These are phyloP conservation scores for Thymelicus acteon DNA, from an alignment of 2,888 invertebrate species.

Conservation along the genomic window DNA sequence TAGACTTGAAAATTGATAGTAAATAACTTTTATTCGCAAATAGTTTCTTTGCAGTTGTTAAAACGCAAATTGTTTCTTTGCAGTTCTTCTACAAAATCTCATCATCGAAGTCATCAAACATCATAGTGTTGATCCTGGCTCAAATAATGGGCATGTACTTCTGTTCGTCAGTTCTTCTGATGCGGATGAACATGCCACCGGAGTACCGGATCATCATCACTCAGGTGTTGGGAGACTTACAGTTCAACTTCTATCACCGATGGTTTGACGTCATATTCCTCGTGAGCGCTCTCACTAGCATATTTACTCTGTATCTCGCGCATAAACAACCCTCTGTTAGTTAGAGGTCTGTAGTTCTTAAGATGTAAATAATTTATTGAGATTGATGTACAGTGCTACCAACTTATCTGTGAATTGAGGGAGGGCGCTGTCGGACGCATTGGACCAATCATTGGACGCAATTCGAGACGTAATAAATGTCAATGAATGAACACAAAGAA, in stretches of 20 bases:
- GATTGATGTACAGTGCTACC: too few relatives aligned
- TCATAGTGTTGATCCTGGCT: slow-evolving; percentile 97
- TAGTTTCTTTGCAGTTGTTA: slow-evolving; percentile 88
- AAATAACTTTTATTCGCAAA: too few relatives aligned
- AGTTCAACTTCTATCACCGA: slow-evolving; percentile 99
- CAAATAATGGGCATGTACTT: slow-evolving; percentile 99
- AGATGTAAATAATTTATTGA: too few relatives aligned
- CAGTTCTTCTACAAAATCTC: slow-evolving; percentile 99
- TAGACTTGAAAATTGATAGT: too few relatives aligned
- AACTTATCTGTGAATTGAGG: too few relatives aligned
- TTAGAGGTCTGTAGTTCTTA: slow-evolving; percentile 48
- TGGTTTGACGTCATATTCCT: slow-evolving; percentile 99
- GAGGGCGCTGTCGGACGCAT: too few relatives aligned
- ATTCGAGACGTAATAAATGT: too few relatives aligned
- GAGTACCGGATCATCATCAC: slow-evolving; percentile 96
- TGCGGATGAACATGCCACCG: slow-evolving; percentile 99
- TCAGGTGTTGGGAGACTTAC: slow-evolving; percentile 96
- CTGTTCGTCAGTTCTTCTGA: slow-evolving; percentile 97
- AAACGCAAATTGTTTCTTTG: slow-evolving; percentile 47
- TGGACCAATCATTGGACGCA: too few relatives aligned
- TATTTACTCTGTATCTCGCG: slow-evolving; percentile 97
- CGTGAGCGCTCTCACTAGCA: slow-evolving; percentile 97
- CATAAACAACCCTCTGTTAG: slow-evolving; percentile 92
- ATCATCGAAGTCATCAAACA: slow-evolving; percentile 98
- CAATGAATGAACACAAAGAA: too few relatives aligned